Base-by-base conservation (phyloP, 2,113 vertebrate genomes). In the Vulpes vulpes region DNA sequence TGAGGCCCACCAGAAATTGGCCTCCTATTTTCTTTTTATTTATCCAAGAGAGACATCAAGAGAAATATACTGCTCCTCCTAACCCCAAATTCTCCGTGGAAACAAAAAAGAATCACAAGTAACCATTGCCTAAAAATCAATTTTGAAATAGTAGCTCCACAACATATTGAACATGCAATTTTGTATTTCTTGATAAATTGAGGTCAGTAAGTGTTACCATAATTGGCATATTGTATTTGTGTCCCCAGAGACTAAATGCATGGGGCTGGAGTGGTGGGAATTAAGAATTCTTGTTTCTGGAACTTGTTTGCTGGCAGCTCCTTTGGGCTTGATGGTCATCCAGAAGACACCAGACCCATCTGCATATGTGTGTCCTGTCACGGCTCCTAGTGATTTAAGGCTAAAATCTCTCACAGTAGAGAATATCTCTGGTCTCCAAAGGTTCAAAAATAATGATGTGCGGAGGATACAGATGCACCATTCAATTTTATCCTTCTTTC, bases 401-500 rank as follows among this genome's bases (percentile, higher is more conserved):
- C 89, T 86, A 69, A 96, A 87, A 78, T 82, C 30, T 32, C 76
- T 85, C 71, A 59, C 57, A 73, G 19, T 10, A 15, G 65, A 89
- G 71, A 93, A 51, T 95, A 71, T 82, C 55, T 38, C 62, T 59
- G 49, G 53, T 79, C 88, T 91, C 91, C 51, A 65, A 88, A 79
- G 51, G 38, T 94, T 55, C 10, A 57, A 94, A 98, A 97, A 97
- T 95, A 97, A 97, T 67, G 19, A 71, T 92, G 71, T 83, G 32
- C 71, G 96, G 95, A 92, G 59, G 69, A 92, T 88, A 80, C 97
- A 96, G 55, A 95, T 20, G 0, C 12, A 43, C 92, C 93, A 67
- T 97, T 97, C 64, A 92, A 92, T 88, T 84, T 69, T 74, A 80
- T 65, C 97, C 87, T 2, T 96, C 88, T 98, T 85, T 97, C 43